phyloP scores from a whole-genome alignment of 2,797 vertebrate species.

The Darevskia nairensis region DNA sequence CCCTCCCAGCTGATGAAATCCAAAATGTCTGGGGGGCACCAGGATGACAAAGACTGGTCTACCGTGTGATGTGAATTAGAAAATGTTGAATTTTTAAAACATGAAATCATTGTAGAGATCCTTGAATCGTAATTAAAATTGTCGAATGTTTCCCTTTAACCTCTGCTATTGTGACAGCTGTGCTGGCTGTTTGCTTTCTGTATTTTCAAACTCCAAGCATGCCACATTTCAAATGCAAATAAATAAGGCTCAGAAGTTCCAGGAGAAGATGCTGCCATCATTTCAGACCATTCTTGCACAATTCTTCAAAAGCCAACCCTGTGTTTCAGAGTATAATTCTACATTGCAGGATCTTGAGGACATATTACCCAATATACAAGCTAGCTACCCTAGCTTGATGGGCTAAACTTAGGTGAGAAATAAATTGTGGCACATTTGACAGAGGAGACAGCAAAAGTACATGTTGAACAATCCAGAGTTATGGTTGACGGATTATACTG shows the following conservation, averaged over 20 bases:
- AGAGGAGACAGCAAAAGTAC: background rate
- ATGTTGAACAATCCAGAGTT: background rate
- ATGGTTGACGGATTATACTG: background rate
- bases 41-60: too few species aligned
- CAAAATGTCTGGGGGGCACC: too few species aligned
- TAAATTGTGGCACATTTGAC: background rate
- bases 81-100: too few species aligned
- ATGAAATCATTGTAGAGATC: too few species aligned
- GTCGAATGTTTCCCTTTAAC: background rate
- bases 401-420: conserved; percentile 5
- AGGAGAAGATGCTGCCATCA: background rate
- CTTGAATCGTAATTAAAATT: too few species aligned
- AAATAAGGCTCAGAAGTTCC: background rate
- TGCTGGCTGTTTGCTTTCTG: background rate
- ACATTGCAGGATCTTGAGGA: background rate
- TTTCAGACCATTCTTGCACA: background rate
- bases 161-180: background rate
- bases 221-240: background rate
- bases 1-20: too few species aligned
- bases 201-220: background rate
- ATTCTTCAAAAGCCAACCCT: background rate
- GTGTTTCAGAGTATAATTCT: background rate
- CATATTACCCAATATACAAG: background rate
- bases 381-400: background rate
- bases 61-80: too few species aligned